Evolutionary conservation across 2,113 vertebrate species (phyloP).

Genomic region (Dipodomys spectabilis): DNA sequence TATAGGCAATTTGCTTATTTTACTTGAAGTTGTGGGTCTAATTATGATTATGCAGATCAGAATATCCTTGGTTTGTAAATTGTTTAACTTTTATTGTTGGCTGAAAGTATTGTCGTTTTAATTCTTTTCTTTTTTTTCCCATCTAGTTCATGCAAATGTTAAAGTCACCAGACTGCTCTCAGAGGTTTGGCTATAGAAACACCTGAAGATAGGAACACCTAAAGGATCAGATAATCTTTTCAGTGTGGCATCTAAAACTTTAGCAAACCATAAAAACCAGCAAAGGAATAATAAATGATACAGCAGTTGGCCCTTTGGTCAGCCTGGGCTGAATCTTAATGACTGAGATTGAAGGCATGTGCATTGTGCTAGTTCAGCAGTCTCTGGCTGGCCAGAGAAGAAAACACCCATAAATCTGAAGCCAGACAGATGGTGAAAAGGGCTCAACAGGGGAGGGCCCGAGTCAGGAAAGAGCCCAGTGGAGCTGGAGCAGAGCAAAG

Average conservation of each 20-base stretch:
- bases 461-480: background rate
- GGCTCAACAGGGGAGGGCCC: background rate
- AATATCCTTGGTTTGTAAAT: background rate
- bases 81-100: background rate
- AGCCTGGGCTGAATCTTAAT: background rate
- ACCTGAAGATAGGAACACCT: background rate
- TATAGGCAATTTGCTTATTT: background rate
- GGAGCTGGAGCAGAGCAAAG: background rate
- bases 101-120: background rate
- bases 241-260: constrained; percentile 24
- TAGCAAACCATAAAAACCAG: background rate
- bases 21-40: background rate
- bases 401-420: constrained; percentile 56
- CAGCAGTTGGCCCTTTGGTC: background rate
- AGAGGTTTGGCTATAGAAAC: background rate
- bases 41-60: background rate
- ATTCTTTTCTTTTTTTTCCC: background rate
- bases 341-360: background rate
- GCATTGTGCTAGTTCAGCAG: constrained; percentile 38
- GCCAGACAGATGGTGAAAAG: background rate
- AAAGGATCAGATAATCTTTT: background rate
- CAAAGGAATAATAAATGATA: background rate
- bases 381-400: background rate
- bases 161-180: background rate
- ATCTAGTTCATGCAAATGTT: background rate